A percentile compares a stretch with the other conserved stretches of the same genome.
These are phyloP conservation scores for Cercopithecus mona DNA, from an alignment of 2,113 vertebrate species.

Conservation along the genomic window DNA sequence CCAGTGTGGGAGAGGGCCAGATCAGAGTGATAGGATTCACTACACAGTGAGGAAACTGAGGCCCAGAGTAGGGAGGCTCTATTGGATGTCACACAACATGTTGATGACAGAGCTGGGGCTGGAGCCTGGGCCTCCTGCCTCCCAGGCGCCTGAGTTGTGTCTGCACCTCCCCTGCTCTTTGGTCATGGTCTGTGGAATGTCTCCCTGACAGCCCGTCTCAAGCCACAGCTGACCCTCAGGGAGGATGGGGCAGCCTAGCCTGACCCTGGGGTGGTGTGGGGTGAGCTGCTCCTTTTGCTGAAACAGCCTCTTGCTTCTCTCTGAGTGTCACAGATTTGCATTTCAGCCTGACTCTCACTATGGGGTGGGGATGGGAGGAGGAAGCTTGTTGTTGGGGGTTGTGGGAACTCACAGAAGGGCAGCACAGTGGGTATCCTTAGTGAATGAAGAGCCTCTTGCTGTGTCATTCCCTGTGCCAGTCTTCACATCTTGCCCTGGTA, in stretches of 20 bases:
- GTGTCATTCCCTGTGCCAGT: neutral
- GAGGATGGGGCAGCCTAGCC: neutral
- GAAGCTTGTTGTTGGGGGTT: neutral
- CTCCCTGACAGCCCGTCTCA: neutral
- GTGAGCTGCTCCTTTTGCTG: neutral
- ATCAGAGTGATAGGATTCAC: neutral
- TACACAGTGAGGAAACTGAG: neutral
- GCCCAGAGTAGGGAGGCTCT: neutral
- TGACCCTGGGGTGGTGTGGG: neutral
- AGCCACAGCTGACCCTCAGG: neutral
- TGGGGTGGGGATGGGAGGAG: neutral
- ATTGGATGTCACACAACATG: neutral
- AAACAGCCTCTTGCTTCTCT: neutral
- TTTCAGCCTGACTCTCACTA: neutral
- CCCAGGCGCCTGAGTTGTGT: neutral
- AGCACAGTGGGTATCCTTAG: neutral
- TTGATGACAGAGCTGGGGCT: neutral
- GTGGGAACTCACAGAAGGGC: neutral
- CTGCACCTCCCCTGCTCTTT: neutral
- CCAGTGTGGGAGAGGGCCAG: neutral
- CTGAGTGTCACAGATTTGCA: neutral
- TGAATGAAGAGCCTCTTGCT: neutral
- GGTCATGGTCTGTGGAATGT: neutral
- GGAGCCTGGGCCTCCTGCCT: neutral
- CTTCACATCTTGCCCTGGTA: neutral